A percentile compares a stretch with the other conserved stretches of the same genome.
Conservation (phyloP, 2,888 invertebrate genomes). For the Drosophila prostipennis region DNA sequence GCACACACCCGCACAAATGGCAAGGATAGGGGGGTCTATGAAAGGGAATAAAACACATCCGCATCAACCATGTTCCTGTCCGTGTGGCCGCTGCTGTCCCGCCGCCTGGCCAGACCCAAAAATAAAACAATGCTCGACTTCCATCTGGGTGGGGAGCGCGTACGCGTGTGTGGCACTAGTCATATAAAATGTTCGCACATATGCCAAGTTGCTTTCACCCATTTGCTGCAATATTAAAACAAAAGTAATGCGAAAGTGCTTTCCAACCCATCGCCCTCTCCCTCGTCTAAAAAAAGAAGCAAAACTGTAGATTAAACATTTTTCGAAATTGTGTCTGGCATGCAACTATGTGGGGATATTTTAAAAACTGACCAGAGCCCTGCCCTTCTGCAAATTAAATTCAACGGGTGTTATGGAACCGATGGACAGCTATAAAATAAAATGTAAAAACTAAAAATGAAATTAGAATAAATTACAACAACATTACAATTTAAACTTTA, state of each 20-base stretch:
- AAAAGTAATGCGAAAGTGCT: constrained; percentile 63
- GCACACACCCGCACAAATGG: constrained; percentile 30
- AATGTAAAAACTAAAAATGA: no score
- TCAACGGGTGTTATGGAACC: neutral
- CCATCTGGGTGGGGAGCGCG: constrained; percentile 4
- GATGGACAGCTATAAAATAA: neutral
- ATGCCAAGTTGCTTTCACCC: constrained; percentile 64
- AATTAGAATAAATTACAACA: neutral
- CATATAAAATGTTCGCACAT: constrained; percentile 65
- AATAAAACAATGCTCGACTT: constrained; percentile 56
- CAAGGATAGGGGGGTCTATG: constrained; percentile 5
- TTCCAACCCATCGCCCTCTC: constrained; percentile 20
- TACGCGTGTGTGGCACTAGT: constrained; percentile 27
- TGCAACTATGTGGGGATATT: constrained; percentile 34
- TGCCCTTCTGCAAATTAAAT: neutral
- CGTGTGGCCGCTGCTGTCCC: constrained; percentile 56
- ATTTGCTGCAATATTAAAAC: constrained; percentile 68
- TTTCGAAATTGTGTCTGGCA: constrained; percentile 38
- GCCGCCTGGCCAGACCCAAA: constrained; percentile 38
- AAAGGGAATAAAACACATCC: constrained; percentile 36
- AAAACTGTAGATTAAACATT: constrained; percentile 54
- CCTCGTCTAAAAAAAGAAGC: constrained; percentile 8
- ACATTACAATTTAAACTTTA: neutral
- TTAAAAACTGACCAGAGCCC: constrained; percentile 28
- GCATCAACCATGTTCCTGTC: constrained; percentile 44